phyloP scores from a whole-genome alignment of 2,113 vertebrate genomes.

The Brachypodius melanocephalos region DNA sequence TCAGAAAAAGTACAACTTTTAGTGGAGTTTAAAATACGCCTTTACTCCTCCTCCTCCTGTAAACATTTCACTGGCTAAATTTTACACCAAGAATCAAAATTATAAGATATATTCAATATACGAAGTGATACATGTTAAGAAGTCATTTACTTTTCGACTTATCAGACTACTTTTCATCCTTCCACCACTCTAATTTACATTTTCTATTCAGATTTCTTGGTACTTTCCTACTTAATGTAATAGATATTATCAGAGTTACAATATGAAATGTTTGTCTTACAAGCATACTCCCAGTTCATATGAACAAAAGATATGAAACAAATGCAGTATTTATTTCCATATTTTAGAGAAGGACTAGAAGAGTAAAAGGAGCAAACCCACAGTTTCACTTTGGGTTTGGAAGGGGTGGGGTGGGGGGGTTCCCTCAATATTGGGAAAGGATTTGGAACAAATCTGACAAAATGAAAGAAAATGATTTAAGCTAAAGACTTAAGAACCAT shows the following conservation, averaged over 20 bases:
- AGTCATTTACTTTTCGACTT: background rate
- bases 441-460: background rate
- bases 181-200: background rate
- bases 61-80: background rate
- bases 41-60: background rate
- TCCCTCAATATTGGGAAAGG: background rate
- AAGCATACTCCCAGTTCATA: background rate
- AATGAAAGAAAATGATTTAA: background rate
- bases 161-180: background rate
- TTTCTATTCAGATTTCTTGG: background rate
- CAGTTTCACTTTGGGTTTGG: background rate
- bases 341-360: background rate
- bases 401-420: accelerated
- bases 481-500: background rate
- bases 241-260: background rate
- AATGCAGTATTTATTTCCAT: background rate
- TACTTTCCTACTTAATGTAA: background rate
- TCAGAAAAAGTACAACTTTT: background rate
- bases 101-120: background rate
- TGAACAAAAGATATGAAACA: background rate
- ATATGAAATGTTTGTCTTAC: background rate
- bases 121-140: background rate
- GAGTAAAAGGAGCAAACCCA: background rate
- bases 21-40: background rate
- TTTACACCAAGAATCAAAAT: background rate